Evolutionary conservation across 2,888 invertebrate species (phyloP).

Genomic region (Epirrhoe alternata): DNA sequence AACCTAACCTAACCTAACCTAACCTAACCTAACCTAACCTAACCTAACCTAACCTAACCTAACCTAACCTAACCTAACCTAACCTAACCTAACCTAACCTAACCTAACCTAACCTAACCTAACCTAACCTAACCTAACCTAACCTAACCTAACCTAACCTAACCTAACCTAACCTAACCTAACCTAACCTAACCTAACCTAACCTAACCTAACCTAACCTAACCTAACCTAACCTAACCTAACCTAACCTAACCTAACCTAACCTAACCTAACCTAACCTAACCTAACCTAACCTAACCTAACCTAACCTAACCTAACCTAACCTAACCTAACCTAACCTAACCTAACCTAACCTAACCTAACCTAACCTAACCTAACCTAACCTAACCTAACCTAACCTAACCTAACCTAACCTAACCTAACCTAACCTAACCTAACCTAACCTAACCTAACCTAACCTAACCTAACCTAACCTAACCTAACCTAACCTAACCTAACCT

Average conservation of each 20-base stretch:
- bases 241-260: constrained; percentile 21
- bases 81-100: constrained; percentile 19
- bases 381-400: constrained; percentile 19
- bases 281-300: constrained; percentile 24
- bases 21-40: constrained; percentile 19
- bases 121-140: constrained; percentile 20
- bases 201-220: constrained; percentile 21
- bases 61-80: constrained; percentile 19
- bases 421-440: constrained; percentile 24
- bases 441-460: constrained; percentile 26
- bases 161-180: constrained; percentile 21
- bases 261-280: constrained; percentile 24
- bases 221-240: constrained; percentile 21
- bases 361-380: constrained; percentile 24
- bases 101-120: constrained; percentile 19
- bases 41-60: constrained; percentile 19
- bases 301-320: constrained; percentile 24
- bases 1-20: constrained; percentile 19
- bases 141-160: constrained; percentile 21
- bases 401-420: constrained; percentile 20
- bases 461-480: constrained; percentile 24
- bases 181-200: constrained; percentile 17
- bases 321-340: constrained; percentile 24
- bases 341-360: constrained; percentile 24
- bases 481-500: constrained; percentile 27